Base-by-base conservation (phyloP, 37 sponge, comb jelly and placozoan species). In the Mnemiopsis leidyi region DNA sequence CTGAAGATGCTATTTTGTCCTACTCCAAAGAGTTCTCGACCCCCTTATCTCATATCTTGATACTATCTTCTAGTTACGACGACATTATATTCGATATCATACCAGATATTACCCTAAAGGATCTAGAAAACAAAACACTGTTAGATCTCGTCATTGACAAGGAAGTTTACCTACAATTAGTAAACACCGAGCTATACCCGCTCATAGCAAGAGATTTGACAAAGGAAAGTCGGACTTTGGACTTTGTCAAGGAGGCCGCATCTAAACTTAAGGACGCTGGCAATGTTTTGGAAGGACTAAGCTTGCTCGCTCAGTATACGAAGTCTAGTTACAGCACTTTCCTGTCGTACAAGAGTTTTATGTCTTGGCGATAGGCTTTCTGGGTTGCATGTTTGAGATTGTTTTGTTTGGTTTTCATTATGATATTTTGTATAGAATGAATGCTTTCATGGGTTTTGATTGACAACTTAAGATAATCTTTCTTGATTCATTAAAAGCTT, bases 261-360 rank as follows among this genome's bases (percentile, higher is more conserved):
- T 3, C 23, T 16, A 85, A 26, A 40, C 90, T 85, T 16, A 85
- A 20, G 25, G 61, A 85, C 26, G 40, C 61, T n/a, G 90, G 90
- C 2, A 25, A 38, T 39, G 24, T 85, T n/a, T 40, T 85, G 40
- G 90, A 85, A n/a, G 61, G 48, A 13, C 1, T 39, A 13, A 40
- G 61, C 25, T 26, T 85, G 0, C 2, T 85, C n/a, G 90, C 90
- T 1, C 61, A 38, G 90, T 85, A 36, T 26, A 40, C 90, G 0
- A 35, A 33, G 48, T 85, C 90, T 29, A 37, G 28, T 0, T 85
- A 85, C 24, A 23, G 24, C 21, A 85, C 90, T 21, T 33, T 39
- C 25, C 23, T 40, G 24, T 85, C 90, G 2, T 85, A 85, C 30
- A 77, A 32, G 36, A 32, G 79, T 48, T 48, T 48, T 48, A 48